Conservation (phyloP, 1,140 invertebrate genomes). For the Ostrea edulis region DNA sequence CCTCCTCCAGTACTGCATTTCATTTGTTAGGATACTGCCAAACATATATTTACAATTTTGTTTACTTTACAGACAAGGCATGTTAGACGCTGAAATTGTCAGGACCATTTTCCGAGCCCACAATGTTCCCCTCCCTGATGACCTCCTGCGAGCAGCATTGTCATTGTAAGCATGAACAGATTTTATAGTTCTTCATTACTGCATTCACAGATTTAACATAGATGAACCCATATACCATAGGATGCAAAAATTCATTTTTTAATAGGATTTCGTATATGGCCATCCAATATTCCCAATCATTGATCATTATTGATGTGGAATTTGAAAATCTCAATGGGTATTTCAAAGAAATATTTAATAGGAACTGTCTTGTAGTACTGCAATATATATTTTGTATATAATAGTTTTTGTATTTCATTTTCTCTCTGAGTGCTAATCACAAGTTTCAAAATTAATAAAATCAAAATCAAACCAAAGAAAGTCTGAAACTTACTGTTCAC, state of each 20-base stretch:
- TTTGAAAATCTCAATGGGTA: constrained; percentile 7
- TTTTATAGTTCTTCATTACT: neutral
- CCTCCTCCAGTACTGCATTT: too few relatives aligned
- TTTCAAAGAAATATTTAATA: neutral
- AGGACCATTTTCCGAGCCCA: constrained; percentile 72
- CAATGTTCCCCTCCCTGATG: constrained; percentile 75
- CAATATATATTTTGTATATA: neutral
- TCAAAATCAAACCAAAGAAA: too few relatives aligned
- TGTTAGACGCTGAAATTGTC: constrained; percentile 67
- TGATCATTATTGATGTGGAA: constrained; percentile 16
- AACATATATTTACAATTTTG: neutral
- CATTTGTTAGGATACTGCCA: too few relatives aligned
- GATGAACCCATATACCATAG: neutral
- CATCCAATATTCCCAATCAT: constrained; percentile 13
- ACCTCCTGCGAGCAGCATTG: constrained; percentile 71
- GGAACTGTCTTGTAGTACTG: neutral
- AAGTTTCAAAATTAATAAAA: neutral
- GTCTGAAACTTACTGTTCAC: too few relatives aligned
- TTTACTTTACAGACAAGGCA: constrained; percentile 64
- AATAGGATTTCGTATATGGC: constrained; percentile 3
- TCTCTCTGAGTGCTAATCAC: neutral
- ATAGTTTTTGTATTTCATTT: neutral
- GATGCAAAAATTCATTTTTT: neutral
- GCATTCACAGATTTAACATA: neutral
- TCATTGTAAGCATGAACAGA: constrained; percentile 63